These are phyloP conservation scores for Agriopis aurantiaria DNA, from an alignment of 2,888 invertebrate genomes.

Conservation along the genomic window DNA sequence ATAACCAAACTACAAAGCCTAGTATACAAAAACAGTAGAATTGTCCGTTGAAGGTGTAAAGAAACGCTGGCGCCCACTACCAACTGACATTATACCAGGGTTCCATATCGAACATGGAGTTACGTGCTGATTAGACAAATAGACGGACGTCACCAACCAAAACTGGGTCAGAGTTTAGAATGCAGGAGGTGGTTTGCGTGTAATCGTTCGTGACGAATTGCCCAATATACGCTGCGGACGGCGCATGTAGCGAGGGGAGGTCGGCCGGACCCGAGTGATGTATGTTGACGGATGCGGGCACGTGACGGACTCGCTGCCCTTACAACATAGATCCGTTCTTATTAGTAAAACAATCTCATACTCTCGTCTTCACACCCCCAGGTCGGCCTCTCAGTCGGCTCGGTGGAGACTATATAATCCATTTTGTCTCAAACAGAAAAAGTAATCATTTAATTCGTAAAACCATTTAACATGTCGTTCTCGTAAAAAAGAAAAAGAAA, in stretches of 20 bases:
- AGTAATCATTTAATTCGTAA: too few relatives aligned
- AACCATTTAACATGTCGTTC: too few relatives aligned
- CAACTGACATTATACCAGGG: neutral
- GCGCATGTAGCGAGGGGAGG: slow-evolving; percentile 20
- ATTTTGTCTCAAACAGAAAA: too few relatives aligned
- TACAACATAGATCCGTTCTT: neutral
- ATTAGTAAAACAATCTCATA: neutral
- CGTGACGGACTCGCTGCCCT: slow-evolving; percentile 1
- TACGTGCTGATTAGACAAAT: slow-evolving; percentile 10
- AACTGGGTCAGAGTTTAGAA: slow-evolving; percentile 27
- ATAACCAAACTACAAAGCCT: too few relatives aligned
- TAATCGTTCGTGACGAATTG: slow-evolving; percentile 44
- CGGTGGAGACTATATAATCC: too few relatives aligned
- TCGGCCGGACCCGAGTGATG: slow-evolving; percentile 15
- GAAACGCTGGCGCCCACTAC: too few relatives aligned
- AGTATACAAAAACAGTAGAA: too few relatives aligned
- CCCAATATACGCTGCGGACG: slow-evolving; percentile 32
- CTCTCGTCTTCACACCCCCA: neutral
- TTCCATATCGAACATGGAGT: neutral
- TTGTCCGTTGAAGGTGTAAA: too few relatives aligned
- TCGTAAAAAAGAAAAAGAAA: too few relatives aligned
- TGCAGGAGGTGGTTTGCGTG: slow-evolving; percentile 34
- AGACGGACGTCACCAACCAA: neutral
- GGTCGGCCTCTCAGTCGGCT: too few relatives aligned
- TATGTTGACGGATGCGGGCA: slow-evolving; percentile 7